Conservation (phyloP, 2,797 vertebrate genomes). For the Hydrophis major region DNA sequence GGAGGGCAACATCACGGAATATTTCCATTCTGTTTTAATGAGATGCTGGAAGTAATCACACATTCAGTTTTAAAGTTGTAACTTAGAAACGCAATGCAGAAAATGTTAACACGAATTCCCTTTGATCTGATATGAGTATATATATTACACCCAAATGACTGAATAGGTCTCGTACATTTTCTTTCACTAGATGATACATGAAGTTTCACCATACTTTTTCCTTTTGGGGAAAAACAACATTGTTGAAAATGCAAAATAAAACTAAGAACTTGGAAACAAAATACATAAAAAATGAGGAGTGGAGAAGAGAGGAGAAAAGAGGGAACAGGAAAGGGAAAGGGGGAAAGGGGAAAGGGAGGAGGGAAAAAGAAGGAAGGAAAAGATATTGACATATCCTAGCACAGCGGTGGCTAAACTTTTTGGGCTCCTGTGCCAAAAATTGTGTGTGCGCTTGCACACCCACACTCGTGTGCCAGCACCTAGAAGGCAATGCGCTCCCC, state of each 20-base stretch:
- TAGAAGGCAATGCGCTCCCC: too few species aligned
- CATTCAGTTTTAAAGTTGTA: constrained; percentile 35
- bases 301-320: too few species aligned
- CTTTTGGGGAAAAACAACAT: not conserved
- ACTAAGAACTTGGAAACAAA: not conserved
- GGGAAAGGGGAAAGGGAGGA: too few species aligned
- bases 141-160: not conserved
- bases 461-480: too few species aligned
- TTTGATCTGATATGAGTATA: not conserved
- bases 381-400: not conserved
- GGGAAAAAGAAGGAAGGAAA: too few species aligned
- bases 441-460: too few species aligned
- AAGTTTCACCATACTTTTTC: not conserved
- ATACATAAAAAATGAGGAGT: not conserved
- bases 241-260: not conserved
- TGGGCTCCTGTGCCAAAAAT: too few species aligned
- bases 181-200: not conserved
- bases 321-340: too few species aligned
- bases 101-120: not conserved
- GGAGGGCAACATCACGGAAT: constrained; percentile 47
- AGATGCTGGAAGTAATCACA: constrained; percentile 30
- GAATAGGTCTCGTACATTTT: not conserved
- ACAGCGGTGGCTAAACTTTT: too few species aligned
- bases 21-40: constrained; percentile 58
- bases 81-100: constrained; percentile 29